Evolutionary conservation across 2,113 vertebrate genomes (phyloP).

Genomic region (Barnardius zonarius): DNA sequence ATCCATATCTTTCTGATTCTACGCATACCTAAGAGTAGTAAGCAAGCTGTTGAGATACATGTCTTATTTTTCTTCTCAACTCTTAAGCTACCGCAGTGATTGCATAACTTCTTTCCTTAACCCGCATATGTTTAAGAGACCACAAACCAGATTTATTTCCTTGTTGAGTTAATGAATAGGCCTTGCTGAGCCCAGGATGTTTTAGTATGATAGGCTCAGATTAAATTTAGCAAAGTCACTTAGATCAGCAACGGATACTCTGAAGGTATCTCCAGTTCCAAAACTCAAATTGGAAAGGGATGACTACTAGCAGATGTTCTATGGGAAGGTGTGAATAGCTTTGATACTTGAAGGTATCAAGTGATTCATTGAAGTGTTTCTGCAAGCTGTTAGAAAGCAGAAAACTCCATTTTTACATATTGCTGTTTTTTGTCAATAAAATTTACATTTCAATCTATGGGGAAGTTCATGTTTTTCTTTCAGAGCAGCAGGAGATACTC

Average conservation of each 20-base stretch:
- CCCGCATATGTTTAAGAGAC: background rate
- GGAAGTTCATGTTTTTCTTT: background rate
- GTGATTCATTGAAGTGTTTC: background rate
- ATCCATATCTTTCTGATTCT: background rate
- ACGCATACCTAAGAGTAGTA: background rate
- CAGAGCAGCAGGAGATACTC: background rate
- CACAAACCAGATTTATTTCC: background rate
- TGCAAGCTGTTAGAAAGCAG: slow-evolving; percentile 3
- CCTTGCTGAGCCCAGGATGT: background rate
- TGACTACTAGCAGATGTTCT: background rate
- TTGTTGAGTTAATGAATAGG: background rate
- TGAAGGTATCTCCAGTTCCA: background rate
- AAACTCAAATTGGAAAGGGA: background rate
- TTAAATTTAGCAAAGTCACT: background rate
- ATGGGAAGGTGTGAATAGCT: background rate
- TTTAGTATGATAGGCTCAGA: background rate
- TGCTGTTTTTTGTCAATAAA: slow-evolving; percentile 25
- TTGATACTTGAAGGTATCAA: background rate
- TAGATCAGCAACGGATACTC: background rate
- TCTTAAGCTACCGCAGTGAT: background rate
- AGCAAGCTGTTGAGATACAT: background rate
- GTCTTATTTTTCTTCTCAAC: background rate
- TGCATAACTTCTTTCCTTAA: background rate
- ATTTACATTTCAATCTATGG: slow-evolving; percentile 54
- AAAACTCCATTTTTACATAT: background rate